Evolutionary conservation across 2,113 vertebrate species (phyloP).

Genomic region (Buteo buteo): DNA sequence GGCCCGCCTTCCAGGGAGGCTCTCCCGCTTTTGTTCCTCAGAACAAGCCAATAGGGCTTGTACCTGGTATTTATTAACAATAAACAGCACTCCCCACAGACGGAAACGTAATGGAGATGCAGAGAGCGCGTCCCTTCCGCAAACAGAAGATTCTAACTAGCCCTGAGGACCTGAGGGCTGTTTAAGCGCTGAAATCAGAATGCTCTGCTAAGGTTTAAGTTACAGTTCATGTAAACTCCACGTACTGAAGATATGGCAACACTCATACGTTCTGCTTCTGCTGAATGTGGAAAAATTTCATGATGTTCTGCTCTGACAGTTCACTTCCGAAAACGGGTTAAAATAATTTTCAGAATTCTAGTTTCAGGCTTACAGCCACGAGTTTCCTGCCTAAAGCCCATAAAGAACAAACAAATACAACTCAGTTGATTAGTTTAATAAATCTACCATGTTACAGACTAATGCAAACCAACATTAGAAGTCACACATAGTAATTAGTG

Average conservation of each 20-base stretch:
- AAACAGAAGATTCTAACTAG: neutral
- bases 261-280: neutral
- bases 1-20: fast-evolving
- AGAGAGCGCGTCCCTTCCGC: neutral
- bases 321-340: neutral
- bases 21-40: fast-evolving
- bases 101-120: too few relatives aligned
- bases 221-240: neutral
- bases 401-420: neutral
- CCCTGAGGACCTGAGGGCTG: neutral
- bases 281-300: neutral
- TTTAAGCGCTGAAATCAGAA: neutral
- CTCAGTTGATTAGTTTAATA: neutral
- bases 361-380: neutral
- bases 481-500: neutral
- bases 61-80: too few relatives aligned
- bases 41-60: neutral
- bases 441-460: neutral
- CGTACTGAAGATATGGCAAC: too few relatives aligned
- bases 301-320: fast-evolving
- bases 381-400: neutral
- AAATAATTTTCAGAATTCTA: neutral
- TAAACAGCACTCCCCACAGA: too few relatives aligned
- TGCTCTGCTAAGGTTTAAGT: neutral
- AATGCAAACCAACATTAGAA: neutral